A percentile compares a stretch with the other conserved stretches of the same genome.
These are phyloP conservation scores for Bruchidius siliquastri DNA, from an alignment of 2,888 invertebrate genomes.

Conservation along the genomic window DNA sequence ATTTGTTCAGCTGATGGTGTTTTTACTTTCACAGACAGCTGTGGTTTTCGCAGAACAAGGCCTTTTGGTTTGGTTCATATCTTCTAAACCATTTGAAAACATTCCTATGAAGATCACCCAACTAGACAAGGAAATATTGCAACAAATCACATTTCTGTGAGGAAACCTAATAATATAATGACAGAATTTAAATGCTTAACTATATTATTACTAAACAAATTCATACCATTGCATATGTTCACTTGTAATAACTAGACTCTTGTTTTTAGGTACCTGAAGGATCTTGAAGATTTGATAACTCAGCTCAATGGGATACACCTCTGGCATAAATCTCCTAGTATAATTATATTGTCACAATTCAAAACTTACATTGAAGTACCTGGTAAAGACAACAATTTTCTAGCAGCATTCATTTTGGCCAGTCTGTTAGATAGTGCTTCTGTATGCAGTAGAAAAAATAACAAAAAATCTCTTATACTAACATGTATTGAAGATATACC, in stretches of 20 bases:
- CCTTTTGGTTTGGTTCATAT: neutral
- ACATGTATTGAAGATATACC: neutral
- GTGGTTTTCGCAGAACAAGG: neutral
- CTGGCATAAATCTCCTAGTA: neutral
- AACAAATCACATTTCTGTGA: neutral
- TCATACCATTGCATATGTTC: too few relatives aligned
- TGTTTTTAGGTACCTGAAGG: neutral
- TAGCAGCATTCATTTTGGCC: neutral
- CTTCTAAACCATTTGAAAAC: neutral
- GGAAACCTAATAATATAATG: too few relatives aligned
- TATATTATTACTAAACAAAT: too few relatives aligned
- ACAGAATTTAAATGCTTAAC: too few relatives aligned
- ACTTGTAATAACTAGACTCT: neutral
- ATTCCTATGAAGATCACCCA: neutral
- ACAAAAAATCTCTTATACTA: neutral
- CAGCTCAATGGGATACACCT: neutral
- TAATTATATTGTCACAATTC: neutral
- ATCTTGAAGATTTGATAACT: neutral
- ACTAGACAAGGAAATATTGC: neutral
- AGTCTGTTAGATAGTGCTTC: neutral
- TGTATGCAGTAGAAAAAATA: neutral
- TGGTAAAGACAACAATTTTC: neutral
- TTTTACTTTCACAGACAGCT: neutral
- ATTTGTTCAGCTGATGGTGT: too few relatives aligned
- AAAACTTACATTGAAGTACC: neutral